phyloP scores from a whole-genome alignment of 1,140 invertebrate species.

The Trichonephila clavata region DNA sequence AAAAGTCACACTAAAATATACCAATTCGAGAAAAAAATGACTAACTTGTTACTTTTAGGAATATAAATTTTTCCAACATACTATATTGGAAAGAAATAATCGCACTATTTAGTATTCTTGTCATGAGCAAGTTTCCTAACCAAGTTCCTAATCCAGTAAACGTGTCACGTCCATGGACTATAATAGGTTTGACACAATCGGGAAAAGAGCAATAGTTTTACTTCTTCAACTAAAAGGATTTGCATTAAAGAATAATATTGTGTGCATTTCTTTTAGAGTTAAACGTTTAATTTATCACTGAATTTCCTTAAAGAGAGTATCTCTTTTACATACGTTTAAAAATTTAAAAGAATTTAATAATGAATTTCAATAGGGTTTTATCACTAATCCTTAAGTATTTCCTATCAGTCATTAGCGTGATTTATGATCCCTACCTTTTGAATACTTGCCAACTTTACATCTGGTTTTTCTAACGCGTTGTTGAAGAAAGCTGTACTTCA shows the following conservation, averaged over 20 bases:
- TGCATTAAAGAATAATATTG: constrained; percentile 13
- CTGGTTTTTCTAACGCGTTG: too few species aligned
- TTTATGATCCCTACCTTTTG: too few species aligned
- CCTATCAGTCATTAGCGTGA: too few species aligned
- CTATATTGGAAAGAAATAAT: background rate
- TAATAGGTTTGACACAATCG: constrained; percentile 18
- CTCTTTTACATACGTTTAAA: too few species aligned
- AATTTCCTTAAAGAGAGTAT: too few species aligned
- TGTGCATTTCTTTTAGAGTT: background rate
- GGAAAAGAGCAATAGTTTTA: background rate
- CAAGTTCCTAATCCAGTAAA: background rate
- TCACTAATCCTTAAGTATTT: too few species aligned
- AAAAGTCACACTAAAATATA: background rate
- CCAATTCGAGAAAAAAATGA: background rate
- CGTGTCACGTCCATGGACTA: background rate
- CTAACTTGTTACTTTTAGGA: background rate
- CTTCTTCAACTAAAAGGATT: background rate
- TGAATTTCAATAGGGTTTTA: too few species aligned
- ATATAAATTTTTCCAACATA: background rate
- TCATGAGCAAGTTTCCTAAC: background rate
- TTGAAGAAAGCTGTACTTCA: too few species aligned
- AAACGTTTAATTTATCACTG: background rate
- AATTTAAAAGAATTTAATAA: too few species aligned
- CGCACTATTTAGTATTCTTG: background rate
- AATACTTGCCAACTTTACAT: too few species aligned